Base-by-base conservation (phyloP, 2,113 vertebrate genomes). In the Mesitornis unicolor region DNA sequence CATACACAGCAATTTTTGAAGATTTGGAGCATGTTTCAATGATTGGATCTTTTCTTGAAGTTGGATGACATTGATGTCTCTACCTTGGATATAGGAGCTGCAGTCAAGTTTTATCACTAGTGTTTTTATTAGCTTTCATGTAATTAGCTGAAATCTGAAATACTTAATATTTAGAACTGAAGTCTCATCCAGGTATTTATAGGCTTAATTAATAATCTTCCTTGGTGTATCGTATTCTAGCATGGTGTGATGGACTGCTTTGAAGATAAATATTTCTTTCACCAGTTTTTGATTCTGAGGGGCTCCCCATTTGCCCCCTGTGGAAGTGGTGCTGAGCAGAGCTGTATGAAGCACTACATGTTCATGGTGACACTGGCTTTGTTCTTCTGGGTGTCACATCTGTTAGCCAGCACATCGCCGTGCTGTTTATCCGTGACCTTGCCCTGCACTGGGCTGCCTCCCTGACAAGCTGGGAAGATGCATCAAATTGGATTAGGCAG, bases 401-500 rank as follows among this genome's bases (percentile, higher is more conserved):
- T 36, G 31, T 61, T 25, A 57, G 57, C 13, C 68, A 51, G 64
- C 31, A 15, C 29, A 1, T 1, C 26, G 43, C 69, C 73, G 36
- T 28, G 67, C 36, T 9, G 3, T 33, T 88, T 16, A n/a, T 40
- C 64, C 2, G 0, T 60, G 70, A 53, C 56, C 84, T 64, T 74
- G 79, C 31, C 68, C 71, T 67, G 74, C 38, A 2, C 57, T 36
- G 76, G 20, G 5, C 67, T 84, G 26, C 80, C 36, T 89, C 42
- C 56, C 59, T 74, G n/a, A 43, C 78, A 82, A 33, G 13, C 78
- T 93, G 70, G 45, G 48, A 68, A 69, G 82, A 76, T 65, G 48
- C 36, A 47, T 85, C 88, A 51, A 85, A 86, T 36, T 43, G 73
- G 42, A 61, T 92, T 65, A 93, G 53, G 57, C 82, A 79, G 71